Evolutionary conservation across 2,888 invertebrate genomes (phyloP).

Genomic region (Nephrotoma guestfalica): DNA sequence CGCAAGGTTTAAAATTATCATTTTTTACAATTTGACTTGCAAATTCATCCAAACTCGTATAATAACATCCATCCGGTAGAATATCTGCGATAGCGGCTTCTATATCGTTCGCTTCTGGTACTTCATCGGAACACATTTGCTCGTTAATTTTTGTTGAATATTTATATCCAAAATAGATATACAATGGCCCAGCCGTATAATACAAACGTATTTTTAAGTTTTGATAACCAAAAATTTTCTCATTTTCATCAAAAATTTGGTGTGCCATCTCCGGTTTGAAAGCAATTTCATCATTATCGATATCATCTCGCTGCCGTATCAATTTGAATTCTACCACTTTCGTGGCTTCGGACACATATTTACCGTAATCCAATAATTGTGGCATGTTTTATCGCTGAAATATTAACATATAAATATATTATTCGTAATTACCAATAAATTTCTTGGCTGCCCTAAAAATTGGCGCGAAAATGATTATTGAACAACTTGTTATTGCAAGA

Average conservation of each 20-base stretch:
- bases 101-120: slow-evolving; percentile 50
- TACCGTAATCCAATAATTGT: slow-evolving; percentile 22
- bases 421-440: background rate
- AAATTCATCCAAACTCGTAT: slow-evolving; percentile 59
- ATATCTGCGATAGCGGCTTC: slow-evolving; percentile 50
- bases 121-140: slow-evolving; percentile 29
- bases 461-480: background rate
- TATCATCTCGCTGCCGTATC: slow-evolving; percentile 44
- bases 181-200: slow-evolving; percentile 67
- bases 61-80: slow-evolving; percentile 49
- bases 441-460: background rate
- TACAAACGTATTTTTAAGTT: slow-evolving; percentile 63
- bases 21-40: slow-evolving; percentile 53
- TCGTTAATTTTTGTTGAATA: slow-evolving; percentile 51
- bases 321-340: slow-evolving; percentile 29
- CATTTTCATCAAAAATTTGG: slow-evolving; percentile 83
- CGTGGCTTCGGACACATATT: slow-evolving; percentile 25
- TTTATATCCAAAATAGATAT: slow-evolving; percentile 62
- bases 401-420: background rate
- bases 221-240: slow-evolving; percentile 88
- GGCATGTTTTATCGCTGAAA: slow-evolving; percentile 4
- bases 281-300: slow-evolving; percentile 44
- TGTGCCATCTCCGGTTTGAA: slow-evolving; percentile 83
- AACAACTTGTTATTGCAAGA: background rate
- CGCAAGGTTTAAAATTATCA: slow-evolving; percentile 60